A percentile compares a stretch with the other conserved stretches of the same genome.
Conservation (phyloP, 2,888 invertebrate genomes). For the Drosophila vallismaia region DNA sequence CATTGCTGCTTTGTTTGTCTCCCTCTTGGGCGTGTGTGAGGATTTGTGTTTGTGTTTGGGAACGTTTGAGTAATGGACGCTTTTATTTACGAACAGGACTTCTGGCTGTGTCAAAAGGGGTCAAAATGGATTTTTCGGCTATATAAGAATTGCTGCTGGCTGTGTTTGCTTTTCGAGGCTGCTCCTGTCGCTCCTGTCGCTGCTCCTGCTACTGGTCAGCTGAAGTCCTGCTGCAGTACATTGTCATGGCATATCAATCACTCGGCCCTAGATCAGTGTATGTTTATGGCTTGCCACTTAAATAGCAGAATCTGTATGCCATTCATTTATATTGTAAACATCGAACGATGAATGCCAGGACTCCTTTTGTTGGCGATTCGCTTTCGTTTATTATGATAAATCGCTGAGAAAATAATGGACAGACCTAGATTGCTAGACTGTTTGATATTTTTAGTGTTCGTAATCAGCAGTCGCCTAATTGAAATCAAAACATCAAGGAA, state of each 20-base stretch:
- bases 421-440: conserved; percentile 14
- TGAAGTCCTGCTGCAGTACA: conserved; percentile 11
- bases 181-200: conserved; percentile 37
- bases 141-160: conserved; percentile 51
- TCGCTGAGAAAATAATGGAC: conserved; percentile 52
- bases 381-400: conserved; percentile 80
- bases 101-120: conserved; percentile 76
- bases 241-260: conserved; percentile 74
- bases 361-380: conserved; percentile 9
- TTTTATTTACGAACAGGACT: conserved; percentile 73
- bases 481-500: conserved; percentile 67
- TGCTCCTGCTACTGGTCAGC: conserved; percentile 1
- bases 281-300: conserved; percentile 52
- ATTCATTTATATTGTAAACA: conserved; percentile 77
- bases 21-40: conserved; percentile 20
- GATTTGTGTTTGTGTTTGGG: conserved; percentile 20
- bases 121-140: conserved; percentile 71
- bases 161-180: conserved; percentile 57
- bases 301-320: conserved; percentile 72
- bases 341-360: conserved; percentile 21
- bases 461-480: conserved; percentile 73
- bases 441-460: conserved; percentile 79
- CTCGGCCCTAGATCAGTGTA: conserved; percentile 39
- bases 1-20: conserved; percentile 62
- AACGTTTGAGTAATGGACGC: conserved; percentile 77